Evolutionary conservation across 92 coral and sea anemone genomes (phyloP).

Genomic region (Metridium senile): DNA sequence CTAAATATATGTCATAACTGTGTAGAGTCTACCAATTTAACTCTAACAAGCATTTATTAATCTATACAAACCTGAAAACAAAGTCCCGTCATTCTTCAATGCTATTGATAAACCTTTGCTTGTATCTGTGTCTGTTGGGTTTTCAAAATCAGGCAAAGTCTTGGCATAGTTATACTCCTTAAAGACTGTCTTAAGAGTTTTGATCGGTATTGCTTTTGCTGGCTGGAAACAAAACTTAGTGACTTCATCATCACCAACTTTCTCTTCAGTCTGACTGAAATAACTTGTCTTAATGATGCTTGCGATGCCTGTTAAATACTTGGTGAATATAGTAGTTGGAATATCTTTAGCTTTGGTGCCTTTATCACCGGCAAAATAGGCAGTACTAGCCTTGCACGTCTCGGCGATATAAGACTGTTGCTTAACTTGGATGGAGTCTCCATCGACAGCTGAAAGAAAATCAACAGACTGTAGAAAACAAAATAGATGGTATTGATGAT

Average conservation of each 20-base stretch:
- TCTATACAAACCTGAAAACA: conserved; percentile 38
- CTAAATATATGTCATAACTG: too few relatives aligned
- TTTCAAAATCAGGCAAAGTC: conserved; percentile 45
- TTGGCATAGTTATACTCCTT: conserved; percentile 32
- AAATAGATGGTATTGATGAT: too few relatives aligned
- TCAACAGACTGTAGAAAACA: too few relatives aligned
- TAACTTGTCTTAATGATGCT: conserved; percentile 49
- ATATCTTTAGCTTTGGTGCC: conserved; percentile 30
- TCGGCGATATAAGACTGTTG: conserved; percentile 28
- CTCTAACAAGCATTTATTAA: too few relatives aligned
- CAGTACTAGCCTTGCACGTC: conserved; percentile 29
- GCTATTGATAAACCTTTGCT: conserved; percentile 45
- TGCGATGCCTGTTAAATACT: conserved; percentile 24
- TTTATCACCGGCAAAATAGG: conserved; percentile 43
- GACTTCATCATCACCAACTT: background rate
- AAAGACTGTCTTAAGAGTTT: conserved; percentile 10
- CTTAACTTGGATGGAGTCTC: conserved; percentile 38
- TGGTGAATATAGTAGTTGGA: conserved; percentile 34
- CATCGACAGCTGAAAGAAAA: conserved; percentile 31
- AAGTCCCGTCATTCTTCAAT: conserved; percentile 42
- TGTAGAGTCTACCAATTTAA: too few relatives aligned
- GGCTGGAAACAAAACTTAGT: conserved; percentile 65
- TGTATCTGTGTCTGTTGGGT: conserved; percentile 33
- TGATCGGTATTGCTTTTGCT: conserved; percentile 24
- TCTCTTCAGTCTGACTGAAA: conserved; percentile 39